Base-by-base conservation (phyloP, 1,140 invertebrate genomes). In the Drosophila santomea region DNA sequence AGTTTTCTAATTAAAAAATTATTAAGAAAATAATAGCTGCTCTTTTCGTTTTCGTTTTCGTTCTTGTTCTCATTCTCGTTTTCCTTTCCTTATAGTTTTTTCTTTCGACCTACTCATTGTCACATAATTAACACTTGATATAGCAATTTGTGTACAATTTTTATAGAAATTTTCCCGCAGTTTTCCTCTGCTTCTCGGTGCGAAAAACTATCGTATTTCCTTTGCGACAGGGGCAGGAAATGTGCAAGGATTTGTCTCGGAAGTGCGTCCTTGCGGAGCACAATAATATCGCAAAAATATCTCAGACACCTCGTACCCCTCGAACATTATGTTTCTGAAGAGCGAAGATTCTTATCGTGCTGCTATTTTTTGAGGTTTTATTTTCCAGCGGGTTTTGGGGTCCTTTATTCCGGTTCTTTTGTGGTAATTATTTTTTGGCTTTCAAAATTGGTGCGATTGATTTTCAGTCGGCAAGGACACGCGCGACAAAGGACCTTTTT, bases 41-140 rank as follows among this genome's bases (percentile, higher is more conserved):
- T 43, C n/a, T 41, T 51, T 36, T 73, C 15, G 4, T 36, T 51
- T 36, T 73, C 15, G 4, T 36, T 38, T 15, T 12, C 17, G 15
- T 38, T 32, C 32, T 32, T 32, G 32, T 32, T 32, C 7, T 2
- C 36, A 38, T 43, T 52, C 25, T 74, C 17, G 4, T 20, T 39
- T 20, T n/a, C 12, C 10, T 15, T n/a, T 17, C 10, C 17, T 2
- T 39, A 15, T 10, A n/a, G 25, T 47, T n/a, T 38, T 48, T 51
- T 61, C 45, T 66, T 82, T 78, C 28, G 52, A 57, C 45, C 67
- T 54, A 83, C 83, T 86, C 83, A 88, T 88, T 88, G 83, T 88
- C 83, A 89, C 84, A 88, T 89, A 88, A 88, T 88, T 89, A 88
- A 88, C 83, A 89, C 83, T 88, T 83, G 83, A 88, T 88, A 89